Evolutionary conservation across 2,888 invertebrate genomes (phyloP), one percentile per base, ranked within the genome.

Genomic region (Scaptomyza polygonia): DNA sequence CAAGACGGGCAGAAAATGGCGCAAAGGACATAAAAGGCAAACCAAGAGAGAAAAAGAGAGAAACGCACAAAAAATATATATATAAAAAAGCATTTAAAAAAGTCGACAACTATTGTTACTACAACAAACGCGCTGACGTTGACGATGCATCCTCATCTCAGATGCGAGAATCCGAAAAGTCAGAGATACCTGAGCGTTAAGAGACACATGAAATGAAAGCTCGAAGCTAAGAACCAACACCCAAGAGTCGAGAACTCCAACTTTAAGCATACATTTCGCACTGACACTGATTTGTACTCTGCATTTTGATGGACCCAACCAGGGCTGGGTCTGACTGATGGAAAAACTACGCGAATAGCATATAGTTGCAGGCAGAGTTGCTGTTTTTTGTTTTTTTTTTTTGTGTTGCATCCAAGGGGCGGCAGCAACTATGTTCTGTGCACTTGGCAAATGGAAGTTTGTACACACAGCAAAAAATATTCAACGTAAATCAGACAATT

Each of bases 281-380:
- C 61, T 80, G 81, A 80, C 76, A 77, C 67, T 80, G 76, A 80
- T 77, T 80, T 77, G 77, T 77, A 53, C 71, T 66, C 58, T n/a
- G 29, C 39, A 49, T 25, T 39, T 55, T 54, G 58, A 36, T 43
- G 21, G 27, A 54, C 21, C 21, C 42, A 6, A 29, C 5, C 21
- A 21, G 42, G 25, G 18, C 21, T n/a, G n/a, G n/a, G 7, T 36
- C 49, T 36, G 49, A 49, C 14, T 25, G 49, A 25, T 39, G 39
- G 39, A 14, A 16, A 25, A 14, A 36, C 39, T 14, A 49, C 25
- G 49, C 39, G 39, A 49, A 34, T 14, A 14, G n/a, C 0, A 14
- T 16, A 4, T 27, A 9, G 12, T 7, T 29, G 16, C n/a, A 9
- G 9, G 43, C 43, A 5, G 11, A 9, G 25, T 27, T 7, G 16